phyloP scores from a whole-genome alignment of 2,888 invertebrate genomes.

The Pilophorus perplexus region DNA sequence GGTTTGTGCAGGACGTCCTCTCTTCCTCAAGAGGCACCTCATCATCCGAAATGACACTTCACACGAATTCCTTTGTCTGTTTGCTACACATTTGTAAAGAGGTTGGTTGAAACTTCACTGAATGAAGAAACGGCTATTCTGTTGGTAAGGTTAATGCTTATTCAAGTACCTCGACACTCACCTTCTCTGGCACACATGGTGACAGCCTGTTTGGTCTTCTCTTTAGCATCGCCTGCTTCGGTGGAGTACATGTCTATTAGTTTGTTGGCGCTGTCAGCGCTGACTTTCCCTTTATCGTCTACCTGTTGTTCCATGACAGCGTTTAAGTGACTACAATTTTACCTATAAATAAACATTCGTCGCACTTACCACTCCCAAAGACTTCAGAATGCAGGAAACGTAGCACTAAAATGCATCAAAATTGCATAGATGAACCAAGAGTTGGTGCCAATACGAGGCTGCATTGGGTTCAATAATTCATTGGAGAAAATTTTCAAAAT shows the following conservation, averaged over 20 bases:
- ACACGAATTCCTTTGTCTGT: slow-evolving; percentile 3
- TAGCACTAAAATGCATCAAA: slow-evolving; percentile 17
- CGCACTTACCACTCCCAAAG: slow-evolving; percentile 19
- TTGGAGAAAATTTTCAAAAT: background rate
- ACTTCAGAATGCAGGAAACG: slow-evolving; percentile 19
- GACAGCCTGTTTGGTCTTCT: slow-evolving; percentile 20
- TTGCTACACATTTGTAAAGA: slow-evolving; percentile 2
- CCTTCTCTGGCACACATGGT: slow-evolving; percentile 18
- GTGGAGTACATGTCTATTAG: slow-evolving; percentile 29
- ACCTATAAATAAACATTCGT: no score
- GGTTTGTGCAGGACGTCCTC: slow-evolving; percentile 2
- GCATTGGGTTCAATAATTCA: no score
- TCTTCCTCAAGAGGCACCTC: slow-evolving; percentile 5
- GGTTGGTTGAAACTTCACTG: background rate
- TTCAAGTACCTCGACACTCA: no score
- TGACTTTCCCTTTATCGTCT: slow-evolving; percentile 10
- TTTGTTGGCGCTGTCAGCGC: background rate
- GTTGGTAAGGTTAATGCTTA: background rate
- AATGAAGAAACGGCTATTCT: background rate
- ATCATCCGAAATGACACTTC: slow-evolving; percentile 30
- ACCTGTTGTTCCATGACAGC: background rate
- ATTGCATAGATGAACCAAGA: background rate
- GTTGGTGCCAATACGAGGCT: background rate
- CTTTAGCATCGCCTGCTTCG: slow-evolving; percentile 10
- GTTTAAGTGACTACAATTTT: background rate